These are phyloP conservation scores for Pantherophis alleghaniensis DNA, from an alignment of 2,797 vertebrate genomes.

Conservation along the genomic window DNA sequence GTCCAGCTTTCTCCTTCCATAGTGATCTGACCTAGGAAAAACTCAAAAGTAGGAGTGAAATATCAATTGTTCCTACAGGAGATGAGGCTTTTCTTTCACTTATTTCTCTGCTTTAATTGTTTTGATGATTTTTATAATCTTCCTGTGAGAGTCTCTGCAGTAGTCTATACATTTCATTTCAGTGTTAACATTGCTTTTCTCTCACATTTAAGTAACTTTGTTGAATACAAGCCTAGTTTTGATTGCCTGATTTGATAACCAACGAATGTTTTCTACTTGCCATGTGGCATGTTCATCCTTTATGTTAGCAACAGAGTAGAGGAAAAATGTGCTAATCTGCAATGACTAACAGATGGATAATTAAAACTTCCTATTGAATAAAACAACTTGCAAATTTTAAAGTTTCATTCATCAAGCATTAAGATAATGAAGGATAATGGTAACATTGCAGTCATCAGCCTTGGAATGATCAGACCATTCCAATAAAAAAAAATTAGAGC, in stretches of 20 bases:
- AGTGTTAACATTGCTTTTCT: not conserved
- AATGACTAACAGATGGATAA: not conserved
- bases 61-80: not conserved
- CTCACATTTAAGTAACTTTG: not conserved
- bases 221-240: not conserved
- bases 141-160: not conserved
- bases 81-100: not conserved
- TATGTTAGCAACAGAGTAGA: not conserved
- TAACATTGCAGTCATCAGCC: not conserved
- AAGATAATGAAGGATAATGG: not conserved
- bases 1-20: not conserved
- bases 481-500: not conserved
- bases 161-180: not conserved
- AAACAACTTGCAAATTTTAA: not conserved
- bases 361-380: not conserved
- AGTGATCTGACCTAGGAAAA: not conserved
- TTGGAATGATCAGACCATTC: not conserved
- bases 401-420: not conserved
- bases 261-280: not conserved
- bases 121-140: not conserved
- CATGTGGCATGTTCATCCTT: not conserved
- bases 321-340: not conserved
- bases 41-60: not conserved
- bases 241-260: not conserved
- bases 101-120: not conserved